A percentile compares a stretch with the other conserved stretches of the same genome.
phyloP scores from a whole-genome alignment of 2,113 vertebrate species.

The Scortum barcoo region DNA sequence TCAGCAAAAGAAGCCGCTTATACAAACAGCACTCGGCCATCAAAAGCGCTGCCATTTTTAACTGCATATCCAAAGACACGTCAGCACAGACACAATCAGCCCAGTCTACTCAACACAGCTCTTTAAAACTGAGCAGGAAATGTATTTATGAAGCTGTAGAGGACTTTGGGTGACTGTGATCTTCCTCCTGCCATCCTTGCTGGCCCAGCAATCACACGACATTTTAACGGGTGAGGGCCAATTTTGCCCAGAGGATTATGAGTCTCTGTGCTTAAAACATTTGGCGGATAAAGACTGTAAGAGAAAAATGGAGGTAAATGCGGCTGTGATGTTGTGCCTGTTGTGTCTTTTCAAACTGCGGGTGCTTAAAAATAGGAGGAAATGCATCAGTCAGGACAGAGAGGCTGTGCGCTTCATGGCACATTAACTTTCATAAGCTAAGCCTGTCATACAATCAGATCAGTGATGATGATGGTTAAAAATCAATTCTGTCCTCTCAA shows the following conservation, averaged over 20 bases:
- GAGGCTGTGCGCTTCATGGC: constrained; percentile 48
- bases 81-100: constrained; percentile 33
- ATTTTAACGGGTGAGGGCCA: constrained; percentile 58
- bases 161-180: constrained; percentile 32
- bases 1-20: constrained; percentile 10
- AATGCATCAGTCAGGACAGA: constrained; percentile 30
- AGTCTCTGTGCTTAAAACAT: constrained; percentile 26
- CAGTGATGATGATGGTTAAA: constrained; percentile 54
- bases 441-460: constrained; percentile 61
- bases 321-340: constrained; percentile 23
- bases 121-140: constrained; percentile 48
- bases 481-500: constrained; percentile 66
- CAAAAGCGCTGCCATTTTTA: not conserved
- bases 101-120: constrained; percentile 45
- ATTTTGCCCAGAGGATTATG: constrained; percentile 45
- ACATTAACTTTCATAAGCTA: constrained; percentile 69
- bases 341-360: constrained; percentile 30
- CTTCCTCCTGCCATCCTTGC: constrained; percentile 42
- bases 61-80: not conserved
- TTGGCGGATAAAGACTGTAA: constrained; percentile 17
- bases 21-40: not conserved
- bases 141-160: constrained; percentile 58
- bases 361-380: constrained; percentile 21
- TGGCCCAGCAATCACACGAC: constrained; percentile 25
- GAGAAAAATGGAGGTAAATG: constrained; percentile 14